Evolutionary conservation across 2,888 invertebrate genomes (phyloP).

Genomic region (Drosophila fulvimacula): DNA sequence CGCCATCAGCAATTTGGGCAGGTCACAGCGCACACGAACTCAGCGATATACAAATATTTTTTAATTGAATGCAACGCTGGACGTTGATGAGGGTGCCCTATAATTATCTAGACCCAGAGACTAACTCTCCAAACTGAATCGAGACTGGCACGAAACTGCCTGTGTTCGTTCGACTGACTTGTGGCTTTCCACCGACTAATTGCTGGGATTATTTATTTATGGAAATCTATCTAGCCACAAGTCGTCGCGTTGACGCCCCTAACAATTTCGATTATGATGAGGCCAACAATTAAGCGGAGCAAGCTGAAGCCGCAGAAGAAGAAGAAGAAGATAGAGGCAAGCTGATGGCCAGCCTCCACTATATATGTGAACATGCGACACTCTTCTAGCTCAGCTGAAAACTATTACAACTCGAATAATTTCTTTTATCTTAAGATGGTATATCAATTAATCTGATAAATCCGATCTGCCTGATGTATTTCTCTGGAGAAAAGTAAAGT

Average conservation of each 20-base stretch:
- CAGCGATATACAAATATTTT: constrained; percentile 51
- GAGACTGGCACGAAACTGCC: constrained; percentile 43
- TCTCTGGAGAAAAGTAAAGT: too few relatives aligned
- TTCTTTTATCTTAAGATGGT: background rate
- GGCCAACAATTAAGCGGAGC: constrained; percentile 41
- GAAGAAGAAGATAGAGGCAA: constrained; percentile 1
- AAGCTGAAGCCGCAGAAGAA: background rate
- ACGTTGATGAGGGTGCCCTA: constrained; percentile 69
- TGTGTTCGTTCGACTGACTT: constrained; percentile 35
- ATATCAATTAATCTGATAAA: too few relatives aligned
- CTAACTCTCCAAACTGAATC: constrained; percentile 27
- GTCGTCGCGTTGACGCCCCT: constrained; percentile 58
- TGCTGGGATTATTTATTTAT: constrained; percentile 68
- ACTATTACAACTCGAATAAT: background rate
- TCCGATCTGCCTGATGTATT: too few relatives aligned
- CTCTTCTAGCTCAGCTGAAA: constrained; percentile 10
- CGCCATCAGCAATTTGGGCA: constrained; percentile 37
- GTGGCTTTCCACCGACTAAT: constrained; percentile 59
- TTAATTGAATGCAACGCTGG: constrained; percentile 63
- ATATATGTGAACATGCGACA: constrained; percentile 9
- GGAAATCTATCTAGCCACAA: constrained; percentile 67
- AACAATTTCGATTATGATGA: constrained; percentile 36
- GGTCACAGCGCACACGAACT: constrained; percentile 37
- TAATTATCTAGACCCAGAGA: constrained; percentile 60
- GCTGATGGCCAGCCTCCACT: background rate